Evolutionary conservation across 2,113 vertebrate species (phyloP).

Genomic region (Datnioides undecimradiatus): DNA sequence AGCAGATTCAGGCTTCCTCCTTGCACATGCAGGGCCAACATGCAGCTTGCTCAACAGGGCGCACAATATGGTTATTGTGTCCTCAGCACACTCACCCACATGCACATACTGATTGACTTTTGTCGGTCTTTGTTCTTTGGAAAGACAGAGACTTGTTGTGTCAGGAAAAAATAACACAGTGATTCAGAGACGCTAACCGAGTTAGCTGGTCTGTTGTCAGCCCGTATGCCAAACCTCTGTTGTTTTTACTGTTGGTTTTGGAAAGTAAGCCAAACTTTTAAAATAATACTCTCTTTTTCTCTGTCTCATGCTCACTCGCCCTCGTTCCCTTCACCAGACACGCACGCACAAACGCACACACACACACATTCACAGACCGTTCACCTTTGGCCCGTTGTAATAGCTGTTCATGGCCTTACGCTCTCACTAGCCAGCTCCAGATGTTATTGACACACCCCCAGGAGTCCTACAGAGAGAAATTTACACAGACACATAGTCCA

Average conservation of each 20-base stretch:
- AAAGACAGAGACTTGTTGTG: conserved; percentile 58
- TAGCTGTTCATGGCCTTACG: conserved; percentile 59
- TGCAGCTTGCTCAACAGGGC: conserved; percentile 26
- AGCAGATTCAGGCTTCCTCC: neutral
- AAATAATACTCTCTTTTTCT: neutral
- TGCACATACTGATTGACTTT: conserved; percentile 46
- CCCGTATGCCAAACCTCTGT: neutral
- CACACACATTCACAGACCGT: conserved; percentile 30
- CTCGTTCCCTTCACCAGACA: neutral
- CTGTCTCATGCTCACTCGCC: neutral
- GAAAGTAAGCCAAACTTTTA: neutral
- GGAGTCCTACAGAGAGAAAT: conserved; percentile 43
- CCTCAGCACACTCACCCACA: conserved; percentile 13
- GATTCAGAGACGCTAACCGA: conserved; percentile 37
- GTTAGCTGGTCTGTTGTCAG: conserved; percentile 8
- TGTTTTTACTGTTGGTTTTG: neutral
- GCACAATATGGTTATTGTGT: conserved; percentile 68
- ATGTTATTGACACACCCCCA: conserved; percentile 72
- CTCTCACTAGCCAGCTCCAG: conserved; percentile 66
- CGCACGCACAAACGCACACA: conserved; percentile 12
- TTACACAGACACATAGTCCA: conserved; percentile 44
- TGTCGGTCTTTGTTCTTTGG: conserved; percentile 51
- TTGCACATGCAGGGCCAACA: conserved; percentile 22
- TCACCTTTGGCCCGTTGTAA: conserved; percentile 73
- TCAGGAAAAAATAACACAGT: conserved; percentile 54